Evolutionary conservation across 2,888 invertebrate species (phyloP).

Genomic region (Halocaridina rubra): DNA sequence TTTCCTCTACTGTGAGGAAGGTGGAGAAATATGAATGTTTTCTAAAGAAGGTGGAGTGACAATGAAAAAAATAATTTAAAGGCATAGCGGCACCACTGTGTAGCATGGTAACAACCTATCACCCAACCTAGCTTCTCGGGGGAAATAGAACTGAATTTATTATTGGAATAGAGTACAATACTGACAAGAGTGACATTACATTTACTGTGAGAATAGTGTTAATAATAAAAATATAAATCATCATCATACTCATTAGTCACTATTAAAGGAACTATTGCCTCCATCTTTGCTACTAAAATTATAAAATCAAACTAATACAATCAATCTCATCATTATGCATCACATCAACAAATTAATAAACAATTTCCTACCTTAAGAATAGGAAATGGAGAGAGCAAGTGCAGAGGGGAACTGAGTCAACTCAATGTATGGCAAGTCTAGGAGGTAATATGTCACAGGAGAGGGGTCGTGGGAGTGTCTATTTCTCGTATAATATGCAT

Average conservation of each 20-base stretch:
- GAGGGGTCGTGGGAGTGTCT: not conserved
- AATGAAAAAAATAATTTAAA: not conserved
- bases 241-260: not conserved
- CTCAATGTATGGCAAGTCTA: not conserved
- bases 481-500: not conserved
- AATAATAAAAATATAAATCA: not conserved
- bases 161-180: not conserved
- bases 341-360: not conserved
- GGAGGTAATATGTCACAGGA: not conserved
- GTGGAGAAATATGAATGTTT: not conserved
- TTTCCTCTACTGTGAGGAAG: not conserved
- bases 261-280: not conserved
- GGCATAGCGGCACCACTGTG: not conserved
- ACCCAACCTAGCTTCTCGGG: not conserved
- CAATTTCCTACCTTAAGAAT: not conserved
- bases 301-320: not conserved
- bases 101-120: not conserved
- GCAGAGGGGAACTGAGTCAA: not conserved
- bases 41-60: not conserved
- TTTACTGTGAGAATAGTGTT: not conserved
- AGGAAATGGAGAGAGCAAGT: not conserved
- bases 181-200: not conserved
- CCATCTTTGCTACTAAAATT: not conserved
- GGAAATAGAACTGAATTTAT: not conserved
- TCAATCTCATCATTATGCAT: constrained; percentile 1